Conservation (phyloP, 2,888 invertebrate species). For the Phaedon cochleariae region DNA sequence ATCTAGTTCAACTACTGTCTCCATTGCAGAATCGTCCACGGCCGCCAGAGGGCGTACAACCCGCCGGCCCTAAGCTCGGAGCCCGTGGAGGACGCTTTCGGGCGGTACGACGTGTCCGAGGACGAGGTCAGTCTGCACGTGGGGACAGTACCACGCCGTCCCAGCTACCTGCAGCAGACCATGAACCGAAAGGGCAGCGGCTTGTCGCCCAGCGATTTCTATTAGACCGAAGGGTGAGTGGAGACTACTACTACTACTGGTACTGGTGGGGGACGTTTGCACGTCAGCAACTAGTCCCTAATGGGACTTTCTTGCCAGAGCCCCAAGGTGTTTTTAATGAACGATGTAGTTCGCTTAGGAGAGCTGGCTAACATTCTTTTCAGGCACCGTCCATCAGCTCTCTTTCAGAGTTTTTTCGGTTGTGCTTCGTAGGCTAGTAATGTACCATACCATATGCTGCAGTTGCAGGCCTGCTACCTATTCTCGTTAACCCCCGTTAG, state of each 20-base stretch:
- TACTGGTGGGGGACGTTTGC: too few species aligned
- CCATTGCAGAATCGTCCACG: constrained; percentile 42
- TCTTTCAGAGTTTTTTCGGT: too few species aligned
- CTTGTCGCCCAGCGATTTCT: constrained; percentile 18
- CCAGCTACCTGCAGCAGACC: constrained; percentile 44
- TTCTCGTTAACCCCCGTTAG: too few species aligned
- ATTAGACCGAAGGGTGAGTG: background rate
- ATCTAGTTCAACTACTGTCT: background rate
- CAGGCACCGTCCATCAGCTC: too few species aligned
- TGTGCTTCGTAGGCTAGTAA: too few species aligned
- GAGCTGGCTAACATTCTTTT: too few species aligned
- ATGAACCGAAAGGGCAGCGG: constrained; percentile 45
- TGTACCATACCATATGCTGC: too few species aligned
- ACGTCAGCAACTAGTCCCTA: too few species aligned
- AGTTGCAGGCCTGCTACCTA: too few species aligned
- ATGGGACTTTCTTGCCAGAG: too few species aligned
- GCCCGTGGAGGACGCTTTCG: constrained; percentile 31
- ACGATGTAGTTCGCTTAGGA: too few species aligned
- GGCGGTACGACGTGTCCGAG: constrained; percentile 50
- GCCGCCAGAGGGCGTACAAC: constrained; percentile 49
- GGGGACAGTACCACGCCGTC: constrained; percentile 44
- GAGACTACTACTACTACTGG: background rate
- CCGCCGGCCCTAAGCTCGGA: constrained; percentile 48
- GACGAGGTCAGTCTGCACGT: constrained; percentile 52
- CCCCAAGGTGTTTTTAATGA: too few species aligned